Conservation (phyloP, 1,140 invertebrate genomes). For the Drosophila ohnishii region DNA sequence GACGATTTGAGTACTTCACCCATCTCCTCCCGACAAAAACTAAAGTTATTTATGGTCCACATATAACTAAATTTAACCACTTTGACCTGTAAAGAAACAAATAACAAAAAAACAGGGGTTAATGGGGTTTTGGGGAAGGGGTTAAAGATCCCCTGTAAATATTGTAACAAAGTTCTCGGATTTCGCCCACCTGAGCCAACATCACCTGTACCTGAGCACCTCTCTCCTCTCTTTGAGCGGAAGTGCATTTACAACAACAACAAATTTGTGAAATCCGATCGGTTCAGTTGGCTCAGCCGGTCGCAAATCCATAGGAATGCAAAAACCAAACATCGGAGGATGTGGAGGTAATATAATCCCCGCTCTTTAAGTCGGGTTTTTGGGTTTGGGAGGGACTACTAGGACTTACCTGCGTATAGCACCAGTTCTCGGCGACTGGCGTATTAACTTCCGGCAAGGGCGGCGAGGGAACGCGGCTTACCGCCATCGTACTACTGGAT, state of each 20-base stretch:
- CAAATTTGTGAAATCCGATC: constrained; percentile 54
- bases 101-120: neutral
- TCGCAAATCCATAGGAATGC: constrained; percentile 74
- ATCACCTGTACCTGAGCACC: constrained; percentile 42
- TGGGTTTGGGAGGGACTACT: neutral
- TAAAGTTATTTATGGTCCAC: constrained; percentile 99
- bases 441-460: constrained; percentile 95
- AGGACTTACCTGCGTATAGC: constrained; percentile 94
- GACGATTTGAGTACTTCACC: constrained; percentile 99
- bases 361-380: constrained; percentile 6
- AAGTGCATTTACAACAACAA: constrained; percentile 62
- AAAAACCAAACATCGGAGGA: constrained; percentile 30
- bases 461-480: constrained; percentile 94
- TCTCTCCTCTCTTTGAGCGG: constrained; percentile 23
- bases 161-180: constrained; percentile 17
- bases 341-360: constrained; percentile 60
- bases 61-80: constrained; percentile 99
- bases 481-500: constrained; percentile 92
- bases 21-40: constrained; percentile 99
- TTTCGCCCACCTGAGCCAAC: constrained; percentile 24
- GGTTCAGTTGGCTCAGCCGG: constrained; percentile 20
- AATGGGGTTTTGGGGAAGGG: neutral
- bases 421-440: constrained; percentile 97
- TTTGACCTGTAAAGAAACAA: constrained; percentile 92
- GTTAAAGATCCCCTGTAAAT: neutral